Percentiles rank a stretch among this genome's conserved stretches.
phyloP scores from a whole-genome alignment of 2,113 vertebrate genomes.

The Phylloscopus trochiloides region DNA sequence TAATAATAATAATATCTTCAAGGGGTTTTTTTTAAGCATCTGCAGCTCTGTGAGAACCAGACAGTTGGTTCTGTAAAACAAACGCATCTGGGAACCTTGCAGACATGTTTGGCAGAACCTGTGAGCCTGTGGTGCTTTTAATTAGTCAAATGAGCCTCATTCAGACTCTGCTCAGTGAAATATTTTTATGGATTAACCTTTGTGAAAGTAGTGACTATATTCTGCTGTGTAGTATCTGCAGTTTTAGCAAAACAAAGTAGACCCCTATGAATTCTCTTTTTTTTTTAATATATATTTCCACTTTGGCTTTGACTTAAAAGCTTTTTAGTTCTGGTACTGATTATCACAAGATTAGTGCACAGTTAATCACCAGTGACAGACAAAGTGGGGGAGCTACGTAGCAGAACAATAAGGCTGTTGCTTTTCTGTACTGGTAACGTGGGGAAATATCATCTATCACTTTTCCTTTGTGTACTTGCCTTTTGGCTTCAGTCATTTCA shows the following conservation, averaged over 20 bases:
- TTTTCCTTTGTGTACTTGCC: not conserved
- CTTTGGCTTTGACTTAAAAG: not conserved
- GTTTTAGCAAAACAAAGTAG: not conserved
- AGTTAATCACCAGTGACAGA: not conserved
- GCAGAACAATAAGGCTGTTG: not conserved
- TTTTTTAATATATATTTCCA: not conserved
- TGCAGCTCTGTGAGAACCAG: not conserved
- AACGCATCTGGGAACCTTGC: not conserved
- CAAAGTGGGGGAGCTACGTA: rapidly evolving
- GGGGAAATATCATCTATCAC: not conserved
- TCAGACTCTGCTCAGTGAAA: not conserved
- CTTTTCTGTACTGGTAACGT: not conserved
- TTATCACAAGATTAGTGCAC: not conserved
- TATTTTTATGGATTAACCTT: not conserved
- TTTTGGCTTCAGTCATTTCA: not conserved
- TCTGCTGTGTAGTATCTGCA: not conserved
- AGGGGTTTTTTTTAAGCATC: not conserved
- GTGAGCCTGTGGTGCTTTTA: not conserved
- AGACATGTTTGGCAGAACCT: not conserved
- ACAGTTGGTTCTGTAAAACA: not conserved
- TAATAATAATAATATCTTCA: not conserved
- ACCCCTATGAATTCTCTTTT: not conserved
- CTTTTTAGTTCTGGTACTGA: not conserved
- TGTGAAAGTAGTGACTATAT: not conserved
- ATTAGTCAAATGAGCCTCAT: not conserved